phyloP scores from a whole-genome alignment of 2,888 invertebrate genomes.

The Punctoribates punctum region DNA sequence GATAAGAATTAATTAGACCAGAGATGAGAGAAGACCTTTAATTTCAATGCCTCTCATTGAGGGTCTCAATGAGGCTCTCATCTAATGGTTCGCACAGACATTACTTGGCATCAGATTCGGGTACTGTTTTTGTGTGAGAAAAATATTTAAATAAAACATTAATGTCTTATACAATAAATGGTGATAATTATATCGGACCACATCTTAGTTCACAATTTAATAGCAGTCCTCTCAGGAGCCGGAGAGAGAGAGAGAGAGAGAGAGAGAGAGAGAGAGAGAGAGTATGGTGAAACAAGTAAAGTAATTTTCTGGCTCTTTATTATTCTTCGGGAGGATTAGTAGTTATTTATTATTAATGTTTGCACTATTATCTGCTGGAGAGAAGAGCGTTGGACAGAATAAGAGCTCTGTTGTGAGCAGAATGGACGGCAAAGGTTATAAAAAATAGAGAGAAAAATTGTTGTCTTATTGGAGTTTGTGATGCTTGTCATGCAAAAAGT shows the following conservation, averaged over 20 bases:
- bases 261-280: neutral
- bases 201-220: neutral
- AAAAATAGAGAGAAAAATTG: neutral
- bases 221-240: neutral
- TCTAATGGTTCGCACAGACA: neutral
- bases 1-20: constrained; percentile 21
- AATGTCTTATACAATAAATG: constrained; percentile 16
- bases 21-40: neutral
- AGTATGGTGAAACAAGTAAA: neutral
- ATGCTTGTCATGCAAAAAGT: constrained; percentile 28
- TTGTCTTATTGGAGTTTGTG: constrained; percentile 1
- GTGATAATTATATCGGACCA: constrained; percentile 21
- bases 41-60: too few relatives aligned
- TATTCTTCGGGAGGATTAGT: constrained; percentile 3
- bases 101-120: neutral
- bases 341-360: constrained; percentile 21
- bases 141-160: constrained; percentile 21
- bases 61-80: too few relatives aligned
- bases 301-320: constrained; percentile 29
- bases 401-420: neutral
- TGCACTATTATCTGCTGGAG: neutral
- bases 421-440: constrained; percentile 19
- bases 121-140: constrained; percentile 19
- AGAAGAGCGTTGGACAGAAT: neutral
- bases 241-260: neutral